Base-by-base conservation (phyloP, 2,113 vertebrate genomes). In the Poeciliopsis turrubarensis region DNA sequence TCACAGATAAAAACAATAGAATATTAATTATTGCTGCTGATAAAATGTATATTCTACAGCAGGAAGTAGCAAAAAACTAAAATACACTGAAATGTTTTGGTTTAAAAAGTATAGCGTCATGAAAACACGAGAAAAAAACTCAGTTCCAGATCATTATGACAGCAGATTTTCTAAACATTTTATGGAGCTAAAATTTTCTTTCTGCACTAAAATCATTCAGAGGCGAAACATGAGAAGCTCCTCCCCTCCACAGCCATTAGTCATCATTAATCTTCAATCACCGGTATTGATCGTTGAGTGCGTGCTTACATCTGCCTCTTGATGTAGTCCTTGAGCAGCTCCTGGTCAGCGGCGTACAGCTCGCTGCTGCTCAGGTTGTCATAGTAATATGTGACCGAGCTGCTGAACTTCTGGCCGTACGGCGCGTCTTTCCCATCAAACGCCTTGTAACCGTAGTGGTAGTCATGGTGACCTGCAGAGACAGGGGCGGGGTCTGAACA, bases 321-420 rank as follows among this genome's bases (percentile, higher is more conserved):
- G 94, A 99, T 99, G 92, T 99, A 99, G 90, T 99, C 98, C 86
- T 99, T 99, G 60, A 99, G 96, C 86, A 98, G 94, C 80, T 97
- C 97, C 93, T 98, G 97, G 86, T 99, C 98, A 67, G 97, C 95
- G 0, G 95, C 94, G 91, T 96, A 99, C 1, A 99, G 93, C 76
- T 99, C 98, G 0, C 94, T 95, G 79, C 96, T 99, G 94, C 97
- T 99, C 94, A 97, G 95, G 85, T 97, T 99, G 95, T 99, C 98
- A 0, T 99, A 99, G 88, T 99, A 99, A 91, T 99, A 99, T 44
- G 97, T 99, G 77, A 97, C 96, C 0, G 97, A 95, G 93, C 95
- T 96, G 77, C 94, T 87, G 0, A 95, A 98, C 82, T 99, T 99
- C 88, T 96, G 96, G 3, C 94, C 90, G 19, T 94, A 96, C n/a